A percentile compares a stretch with the other conserved stretches of the same genome.
phyloP scores from a whole-genome alignment of 2,888 invertebrate genomes.

The Bibio marci region DNA sequence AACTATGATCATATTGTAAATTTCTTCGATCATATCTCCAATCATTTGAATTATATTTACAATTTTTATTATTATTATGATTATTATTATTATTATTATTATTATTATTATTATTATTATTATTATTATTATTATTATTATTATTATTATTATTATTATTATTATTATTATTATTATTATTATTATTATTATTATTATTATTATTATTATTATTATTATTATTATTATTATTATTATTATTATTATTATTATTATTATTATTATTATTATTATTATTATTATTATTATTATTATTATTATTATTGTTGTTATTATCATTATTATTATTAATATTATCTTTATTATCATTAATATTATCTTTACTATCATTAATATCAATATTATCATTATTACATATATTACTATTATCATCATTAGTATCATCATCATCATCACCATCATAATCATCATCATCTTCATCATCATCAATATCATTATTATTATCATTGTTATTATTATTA shows the following conservation, averaged over 20 bases:
- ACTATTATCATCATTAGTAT: not conserved
- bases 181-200: no score
- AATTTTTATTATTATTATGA: no score
- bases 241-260: conserved; percentile 4
- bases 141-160: not conserved
- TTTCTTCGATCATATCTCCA: conserved; percentile 8
- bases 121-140: not conserved
- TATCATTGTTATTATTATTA: not conserved
- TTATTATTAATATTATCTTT: not conserved
- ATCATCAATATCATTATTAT: not conserved
- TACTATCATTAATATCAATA: no score
- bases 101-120: not conserved
- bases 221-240: not conserved
- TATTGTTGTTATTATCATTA: not conserved
- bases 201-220: no score
- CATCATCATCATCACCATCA: no score
- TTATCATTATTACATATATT: not conserved
- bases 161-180: not conserved
- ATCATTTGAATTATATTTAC: conserved; percentile 5
- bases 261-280: not conserved
- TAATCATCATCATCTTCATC: not conserved
- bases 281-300: not conserved
- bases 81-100: no score
- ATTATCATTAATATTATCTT: not conserved
- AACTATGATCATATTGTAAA: conserved; percentile 6